Base-by-base conservation (phyloP, 1,140 invertebrate species). In the Tyrophagus putrescentiae region DNA sequence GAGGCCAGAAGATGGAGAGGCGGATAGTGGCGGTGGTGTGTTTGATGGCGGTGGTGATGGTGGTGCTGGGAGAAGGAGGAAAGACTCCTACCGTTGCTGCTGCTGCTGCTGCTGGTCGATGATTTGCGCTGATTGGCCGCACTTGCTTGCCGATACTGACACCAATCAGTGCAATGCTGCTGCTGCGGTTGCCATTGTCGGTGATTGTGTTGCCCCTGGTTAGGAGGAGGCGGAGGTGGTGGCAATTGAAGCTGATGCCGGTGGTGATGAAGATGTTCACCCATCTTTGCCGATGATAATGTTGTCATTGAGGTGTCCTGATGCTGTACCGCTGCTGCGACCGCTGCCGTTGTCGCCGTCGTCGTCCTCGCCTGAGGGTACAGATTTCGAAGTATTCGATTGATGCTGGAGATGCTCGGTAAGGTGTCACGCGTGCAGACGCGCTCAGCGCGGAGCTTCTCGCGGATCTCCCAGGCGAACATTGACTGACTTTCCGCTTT, bases 401-500 rank as follows among this genome's bases (percentile, higher is more conserved):
- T 70, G 64, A 94, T 94, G 66, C 85, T 89, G 66, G 84, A 88
- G 1, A 94, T 89, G 5, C 87, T 91, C 6, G 91, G 91, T 16
- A 94, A 87, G 71, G 91, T 92, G 73, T 85, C 91, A 70, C 90
- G 90, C 76, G 92, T 87, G 70, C 90, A 94, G 28, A 94, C 80
- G 0, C 85, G 83, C 69, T 94, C 89, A 39, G 82, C 82, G 28
- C 88, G 76, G 62, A 93, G 75, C 62, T 88, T 77, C 70, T 98
- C 93, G 1, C 93, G 76, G 63, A 98, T 98, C 73, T 93, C 88
- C 85, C 85, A 88, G n/a, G 86, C 85, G 67, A 87, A 88, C 60
- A 89, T 86, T 5, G 92, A 92, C 0, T 92, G 92, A 72, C 97
- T 93, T 67, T 94, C 90, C 41, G 87, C 80, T 70, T 98, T 98